Conservation (phyloP, 2,113 vertebrate species). For the Siphamia tubifer region DNA sequence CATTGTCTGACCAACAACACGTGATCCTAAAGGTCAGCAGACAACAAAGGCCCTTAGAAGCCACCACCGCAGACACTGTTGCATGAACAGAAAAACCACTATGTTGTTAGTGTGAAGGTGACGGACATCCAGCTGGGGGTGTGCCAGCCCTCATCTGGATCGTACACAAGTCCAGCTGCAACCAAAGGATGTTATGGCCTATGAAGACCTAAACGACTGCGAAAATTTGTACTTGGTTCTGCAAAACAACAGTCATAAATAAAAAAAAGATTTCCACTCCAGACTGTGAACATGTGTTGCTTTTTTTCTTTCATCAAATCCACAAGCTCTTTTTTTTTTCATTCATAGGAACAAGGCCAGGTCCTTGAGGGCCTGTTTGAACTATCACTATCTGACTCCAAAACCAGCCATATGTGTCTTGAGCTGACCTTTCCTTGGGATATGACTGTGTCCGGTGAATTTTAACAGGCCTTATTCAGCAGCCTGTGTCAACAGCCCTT, state of each 20-base stretch:
- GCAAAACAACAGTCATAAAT: neutral
- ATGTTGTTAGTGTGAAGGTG: neutral
- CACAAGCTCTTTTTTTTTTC: neutral
- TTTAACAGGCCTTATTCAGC: conserved; percentile 8
- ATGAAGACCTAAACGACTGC: neutral
- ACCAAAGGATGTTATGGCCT: neutral
- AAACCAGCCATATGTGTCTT: conserved; percentile 1
- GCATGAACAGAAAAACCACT: conserved; percentile 23
- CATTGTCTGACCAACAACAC: neutral
- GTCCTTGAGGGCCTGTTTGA: conserved; percentile 4
- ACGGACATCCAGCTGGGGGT: neutral
- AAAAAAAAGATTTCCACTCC: neutral
- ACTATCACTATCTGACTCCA: neutral
- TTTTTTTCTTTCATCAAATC: neutral
- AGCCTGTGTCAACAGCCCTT: neutral
- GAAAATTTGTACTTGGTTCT: neutral
- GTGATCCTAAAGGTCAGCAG: conserved; percentile 31
- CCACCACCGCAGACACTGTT: neutral
- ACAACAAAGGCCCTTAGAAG: conserved; percentile 18
- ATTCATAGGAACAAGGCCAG: conserved; percentile 15
- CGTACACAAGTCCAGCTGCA: neutral
- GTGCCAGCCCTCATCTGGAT: neutral
- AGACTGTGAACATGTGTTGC: neutral
- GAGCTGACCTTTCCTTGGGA: conserved; percentile 22
- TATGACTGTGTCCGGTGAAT: neutral